phyloP scores from a whole-genome alignment of 2,113 vertebrate species.

The Orcinus orca region DNA sequence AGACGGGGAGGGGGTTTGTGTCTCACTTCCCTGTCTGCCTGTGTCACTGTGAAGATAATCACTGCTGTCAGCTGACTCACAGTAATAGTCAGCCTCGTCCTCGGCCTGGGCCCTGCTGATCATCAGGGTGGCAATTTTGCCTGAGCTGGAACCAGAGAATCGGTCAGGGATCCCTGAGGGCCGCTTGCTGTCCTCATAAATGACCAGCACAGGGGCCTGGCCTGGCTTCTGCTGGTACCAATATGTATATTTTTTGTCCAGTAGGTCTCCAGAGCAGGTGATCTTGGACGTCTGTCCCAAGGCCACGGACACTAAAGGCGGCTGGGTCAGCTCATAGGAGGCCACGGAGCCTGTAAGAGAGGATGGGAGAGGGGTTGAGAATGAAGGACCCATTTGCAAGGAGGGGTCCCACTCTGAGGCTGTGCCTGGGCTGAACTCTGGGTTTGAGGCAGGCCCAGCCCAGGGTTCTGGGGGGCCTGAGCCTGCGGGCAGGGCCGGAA shows the following conservation, averaged over 20 bases:
- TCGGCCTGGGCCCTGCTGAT: fast-evolving
- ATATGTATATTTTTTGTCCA: fast-evolving
- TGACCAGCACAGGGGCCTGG: neutral
- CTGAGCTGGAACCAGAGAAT: neutral
- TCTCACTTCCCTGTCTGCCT: neutral
- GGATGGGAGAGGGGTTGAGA: fast-evolving
- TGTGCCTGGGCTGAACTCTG: neutral
- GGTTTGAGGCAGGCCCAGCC: neutral
- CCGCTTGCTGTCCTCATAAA: fast-evolving
- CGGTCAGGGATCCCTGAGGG: neutral
- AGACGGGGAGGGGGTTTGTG: fast-evolving
- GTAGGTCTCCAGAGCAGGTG: neutral
- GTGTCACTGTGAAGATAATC: fast-evolving
- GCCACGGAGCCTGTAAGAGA: neutral
- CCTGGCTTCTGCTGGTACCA: neutral
- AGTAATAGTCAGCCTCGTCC: neutral
- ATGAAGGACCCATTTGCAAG: fast-evolving
- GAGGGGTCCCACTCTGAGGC: fast-evolving
- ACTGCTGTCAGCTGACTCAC: fast-evolving
- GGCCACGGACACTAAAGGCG: fast-evolving
- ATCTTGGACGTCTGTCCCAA: fast-evolving
- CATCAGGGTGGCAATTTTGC: neutral
- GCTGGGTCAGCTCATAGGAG: neutral
- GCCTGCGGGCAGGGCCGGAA: fast-evolving
- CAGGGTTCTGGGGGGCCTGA: too few relatives aligned